Evolutionary conservation across 2,797 vertebrate genomes (phyloP).

Genomic region (Tinamus major): DNA sequence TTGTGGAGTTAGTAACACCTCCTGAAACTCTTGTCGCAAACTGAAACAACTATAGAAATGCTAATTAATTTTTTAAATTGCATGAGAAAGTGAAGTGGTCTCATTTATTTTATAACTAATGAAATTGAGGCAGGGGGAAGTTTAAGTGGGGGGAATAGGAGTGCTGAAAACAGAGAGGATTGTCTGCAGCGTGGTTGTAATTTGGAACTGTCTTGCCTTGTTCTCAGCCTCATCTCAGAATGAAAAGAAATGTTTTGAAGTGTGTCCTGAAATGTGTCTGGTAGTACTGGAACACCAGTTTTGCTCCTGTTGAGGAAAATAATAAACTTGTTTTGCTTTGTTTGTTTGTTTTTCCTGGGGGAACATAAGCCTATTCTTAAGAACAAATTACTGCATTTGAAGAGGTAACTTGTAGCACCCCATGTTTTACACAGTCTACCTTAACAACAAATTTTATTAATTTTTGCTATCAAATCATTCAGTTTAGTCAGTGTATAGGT

Average conservation of each 20-base stretch:
- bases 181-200: background rate
- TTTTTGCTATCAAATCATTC: background rate
- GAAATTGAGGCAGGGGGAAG: background rate
- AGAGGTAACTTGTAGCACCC: background rate
- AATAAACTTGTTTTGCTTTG: background rate
- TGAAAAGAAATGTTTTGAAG: background rate
- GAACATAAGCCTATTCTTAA: background rate
- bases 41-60: background rate
- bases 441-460: background rate
- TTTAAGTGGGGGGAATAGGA: background rate
- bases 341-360: background rate
- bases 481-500: background rate
- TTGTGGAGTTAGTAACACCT: background rate
- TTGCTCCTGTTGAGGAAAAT: background rate
- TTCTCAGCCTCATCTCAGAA: background rate
- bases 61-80: background rate
- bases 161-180: background rate
- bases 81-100: accelerated
- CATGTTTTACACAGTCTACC: background rate
- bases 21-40: background rate
- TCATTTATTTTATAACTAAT: background rate
- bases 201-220: background rate
- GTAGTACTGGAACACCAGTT: background rate
- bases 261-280: background rate
- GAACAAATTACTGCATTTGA: background rate